These are phyloP conservation scores for Mastomys coucha DNA, from an alignment of 2,113 vertebrate genomes.

Conservation along the genomic window DNA sequence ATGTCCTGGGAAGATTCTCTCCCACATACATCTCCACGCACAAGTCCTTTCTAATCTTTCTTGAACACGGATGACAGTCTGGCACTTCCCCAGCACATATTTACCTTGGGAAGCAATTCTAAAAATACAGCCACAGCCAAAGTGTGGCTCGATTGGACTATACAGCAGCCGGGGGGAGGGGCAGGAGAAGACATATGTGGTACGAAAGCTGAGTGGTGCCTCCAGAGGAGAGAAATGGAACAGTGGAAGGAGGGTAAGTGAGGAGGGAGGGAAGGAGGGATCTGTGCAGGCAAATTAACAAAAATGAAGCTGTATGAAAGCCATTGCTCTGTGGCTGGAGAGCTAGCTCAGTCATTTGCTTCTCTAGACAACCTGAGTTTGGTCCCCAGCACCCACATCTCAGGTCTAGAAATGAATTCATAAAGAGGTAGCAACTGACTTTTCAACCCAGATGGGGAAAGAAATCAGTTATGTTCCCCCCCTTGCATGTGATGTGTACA, in stretches of 20 bases:
- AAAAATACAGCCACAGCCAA: background rate
- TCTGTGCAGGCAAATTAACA: background rate
- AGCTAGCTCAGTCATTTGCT: background rate
- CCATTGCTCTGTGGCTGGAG: background rate
- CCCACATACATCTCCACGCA: background rate
- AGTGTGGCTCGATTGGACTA: background rate
- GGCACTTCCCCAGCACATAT: background rate
- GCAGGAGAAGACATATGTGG: background rate
- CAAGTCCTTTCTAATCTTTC: background rate
- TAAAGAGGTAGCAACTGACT: background rate
- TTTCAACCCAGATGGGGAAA: background rate
- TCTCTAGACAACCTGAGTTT: background rate
- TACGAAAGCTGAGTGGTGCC: background rate
- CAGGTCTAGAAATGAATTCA: background rate
- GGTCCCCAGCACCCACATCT: background rate
- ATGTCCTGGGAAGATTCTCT: background rate
- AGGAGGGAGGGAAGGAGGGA: background rate
- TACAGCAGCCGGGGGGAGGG: too few relatives aligned
- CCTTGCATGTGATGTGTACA: too few relatives aligned
- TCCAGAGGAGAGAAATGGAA: background rate
- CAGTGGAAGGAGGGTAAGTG: too few relatives aligned
- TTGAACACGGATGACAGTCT: accelerated
- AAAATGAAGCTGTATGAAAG: background rate
- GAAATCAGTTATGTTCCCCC: background rate
- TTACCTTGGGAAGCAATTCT: background rate